Conservation (phyloP, 2,888 invertebrate genomes). For the Ferrisia virgata region DNA sequence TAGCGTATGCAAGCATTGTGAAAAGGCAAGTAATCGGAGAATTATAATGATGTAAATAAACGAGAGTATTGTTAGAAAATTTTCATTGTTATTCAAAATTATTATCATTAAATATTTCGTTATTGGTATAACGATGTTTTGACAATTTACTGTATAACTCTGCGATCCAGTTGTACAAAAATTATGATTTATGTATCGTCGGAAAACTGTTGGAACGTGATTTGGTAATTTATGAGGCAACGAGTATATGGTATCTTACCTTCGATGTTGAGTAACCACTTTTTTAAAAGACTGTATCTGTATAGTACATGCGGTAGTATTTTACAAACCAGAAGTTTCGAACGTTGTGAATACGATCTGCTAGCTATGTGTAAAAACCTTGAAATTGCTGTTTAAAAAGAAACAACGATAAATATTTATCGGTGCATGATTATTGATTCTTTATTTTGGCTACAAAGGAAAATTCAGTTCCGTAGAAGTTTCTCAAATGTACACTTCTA, state of each 20-base stretch:
- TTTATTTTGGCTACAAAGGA: neutral
- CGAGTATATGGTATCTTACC: neutral
- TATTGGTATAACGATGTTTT: neutral
- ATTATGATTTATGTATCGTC: neutral
- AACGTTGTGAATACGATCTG: neutral
- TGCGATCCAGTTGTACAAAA: neutral
- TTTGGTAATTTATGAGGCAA: neutral
- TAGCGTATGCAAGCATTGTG: neutral
- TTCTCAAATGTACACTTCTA: neutral
- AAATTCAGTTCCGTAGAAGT: neutral
- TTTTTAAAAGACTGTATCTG: neutral
- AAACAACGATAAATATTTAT: neutral
- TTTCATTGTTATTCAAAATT: neutral
- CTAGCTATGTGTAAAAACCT: neutral
- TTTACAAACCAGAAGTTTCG: neutral
- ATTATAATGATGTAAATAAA: conserved; percentile 8
- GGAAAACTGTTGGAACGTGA: neutral
- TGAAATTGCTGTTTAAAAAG: neutral
- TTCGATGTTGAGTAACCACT: neutral
- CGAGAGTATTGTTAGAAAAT: neutral
- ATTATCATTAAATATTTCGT: neutral
- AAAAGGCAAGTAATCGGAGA: neutral
- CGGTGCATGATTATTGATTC: neutral
- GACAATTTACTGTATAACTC: neutral
- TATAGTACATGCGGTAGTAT: neutral